Evolutionary conservation across 2,113 vertebrate species (phyloP), one percentile per base, ranked within the genome.

Genomic region (Nyctibius bracteatus): DNA sequence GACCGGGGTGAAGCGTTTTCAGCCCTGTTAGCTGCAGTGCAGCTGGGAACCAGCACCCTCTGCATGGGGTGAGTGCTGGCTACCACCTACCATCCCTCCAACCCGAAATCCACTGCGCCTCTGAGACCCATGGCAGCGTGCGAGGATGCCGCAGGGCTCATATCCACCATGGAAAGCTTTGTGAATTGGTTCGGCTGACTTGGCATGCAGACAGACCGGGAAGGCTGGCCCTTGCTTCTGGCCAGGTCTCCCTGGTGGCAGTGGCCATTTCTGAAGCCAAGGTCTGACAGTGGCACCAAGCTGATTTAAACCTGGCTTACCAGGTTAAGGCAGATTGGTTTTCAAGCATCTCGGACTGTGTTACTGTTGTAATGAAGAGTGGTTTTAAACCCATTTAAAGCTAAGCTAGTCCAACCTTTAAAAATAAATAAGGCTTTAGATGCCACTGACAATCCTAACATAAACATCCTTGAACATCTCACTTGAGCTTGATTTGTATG

Each of bases 21-120:
- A 79, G 49, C 15, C 27, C 35, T 12, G 3, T 70, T 73, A 47
- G 49, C 22, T 62, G 67, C 25, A 47, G 44, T 2, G 2, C 25
- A 66, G 14, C 20, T 55, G 35, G 54, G 28, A 68, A 13, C n/a
- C 7, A 1, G 25, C 54, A 86, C 27, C 31, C 12, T 54, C 58
- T 63, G 54, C 13, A 3, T 6, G 33, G 62, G 15, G 28, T 2
- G 2, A 22, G 65, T 12, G 49, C 74, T 81, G 79, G 59, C 79
- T 41, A 25, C 55, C 21, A 10, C 2, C 44, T 55, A 19, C 28
- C 73, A 47, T 23, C 63, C 37, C 43, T 80, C 49, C 65, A 55
- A 18, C 2, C 0, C 3, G 0, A 47, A 68, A 31, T 31, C 47
- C 0, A 0, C 27, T 2, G 0, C 28, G 63, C 71, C 61, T 83